Evolutionary conservation across 2,797 vertebrate genomes (phyloP).

Genomic region (Novumbra hubbsi): DNA sequence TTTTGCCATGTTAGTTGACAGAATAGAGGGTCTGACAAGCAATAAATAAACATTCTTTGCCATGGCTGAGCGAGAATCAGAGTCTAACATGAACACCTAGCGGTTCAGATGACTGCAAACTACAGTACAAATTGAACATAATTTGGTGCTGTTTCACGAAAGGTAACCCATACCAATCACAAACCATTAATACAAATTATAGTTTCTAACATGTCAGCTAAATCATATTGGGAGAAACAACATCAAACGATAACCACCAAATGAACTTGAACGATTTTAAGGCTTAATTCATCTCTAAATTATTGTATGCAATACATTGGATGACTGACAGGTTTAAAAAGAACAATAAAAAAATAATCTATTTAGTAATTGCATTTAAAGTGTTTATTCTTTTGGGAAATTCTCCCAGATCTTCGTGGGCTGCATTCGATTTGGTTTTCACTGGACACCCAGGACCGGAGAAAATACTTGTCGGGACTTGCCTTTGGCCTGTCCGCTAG

Average conservation of each 20-base stretch:
- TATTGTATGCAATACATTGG: neutral
- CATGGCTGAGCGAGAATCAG: neutral
- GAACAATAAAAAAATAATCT: slow-evolving; percentile 3
- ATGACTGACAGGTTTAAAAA: neutral
- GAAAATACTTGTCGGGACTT: slow-evolving; percentile 80
- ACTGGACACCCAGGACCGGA: slow-evolving; percentile 83
- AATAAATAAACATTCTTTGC: neutral
- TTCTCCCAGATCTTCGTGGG: slow-evolving; percentile 68
- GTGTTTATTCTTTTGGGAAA: slow-evolving; percentile 63
- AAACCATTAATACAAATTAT: neutral
- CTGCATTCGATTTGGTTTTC: slow-evolving; percentile 60
- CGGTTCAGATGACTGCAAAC: neutral
- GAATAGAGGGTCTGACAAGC: neutral
- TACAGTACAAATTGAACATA: neutral
- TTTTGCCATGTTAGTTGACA: neutral
- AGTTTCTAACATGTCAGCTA: neutral
- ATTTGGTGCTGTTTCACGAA: neutral
- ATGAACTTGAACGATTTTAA: neutral
- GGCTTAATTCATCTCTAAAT: neutral
- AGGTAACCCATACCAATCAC: neutral
- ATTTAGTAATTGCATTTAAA: slow-evolving; percentile 43
- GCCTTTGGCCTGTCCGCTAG: slow-evolving; percentile 67
- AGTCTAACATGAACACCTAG: neutral
- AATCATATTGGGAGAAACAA: neutral
- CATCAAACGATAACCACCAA: neutral